Conservation (phyloP, 1,140 invertebrate genomes). For the Pteromalus puparum region DNA sequence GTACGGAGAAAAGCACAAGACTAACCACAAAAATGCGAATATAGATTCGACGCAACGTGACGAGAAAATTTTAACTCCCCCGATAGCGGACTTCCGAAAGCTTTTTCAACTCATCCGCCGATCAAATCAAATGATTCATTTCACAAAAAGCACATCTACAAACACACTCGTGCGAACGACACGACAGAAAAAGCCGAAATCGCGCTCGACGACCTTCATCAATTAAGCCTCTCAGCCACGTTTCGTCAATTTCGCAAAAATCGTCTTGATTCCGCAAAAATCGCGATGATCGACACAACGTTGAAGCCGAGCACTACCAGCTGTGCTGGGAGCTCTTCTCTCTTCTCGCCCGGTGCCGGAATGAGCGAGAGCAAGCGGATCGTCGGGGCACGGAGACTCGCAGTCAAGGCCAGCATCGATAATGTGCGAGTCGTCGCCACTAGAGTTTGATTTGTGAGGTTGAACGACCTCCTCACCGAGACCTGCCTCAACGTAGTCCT, state of each 20-base stretch:
- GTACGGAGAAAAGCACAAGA: no score
- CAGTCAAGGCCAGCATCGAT: constrained; percentile 10
- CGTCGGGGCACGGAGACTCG: constrained; percentile 52
- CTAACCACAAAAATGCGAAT: background rate
- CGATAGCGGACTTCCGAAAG: background rate
- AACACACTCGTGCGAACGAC: background rate
- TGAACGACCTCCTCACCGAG: constrained; percentile 73
- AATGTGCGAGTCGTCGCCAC: constrained; percentile 50
- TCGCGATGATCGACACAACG: no score
- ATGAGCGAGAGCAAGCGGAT: constrained; percentile 83
- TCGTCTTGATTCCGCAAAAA: no score
- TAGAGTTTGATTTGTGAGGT: constrained; percentile 70
- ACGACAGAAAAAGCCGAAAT: background rate
- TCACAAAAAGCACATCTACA: background rate
- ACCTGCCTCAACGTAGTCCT: background rate
- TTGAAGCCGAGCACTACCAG: no score
- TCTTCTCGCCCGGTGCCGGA: no score
- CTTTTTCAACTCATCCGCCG: background rate
- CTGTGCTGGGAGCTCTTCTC: no score
- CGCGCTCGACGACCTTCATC: background rate
- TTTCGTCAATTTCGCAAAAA: background rate
- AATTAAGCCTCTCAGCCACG: background rate
- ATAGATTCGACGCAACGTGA: background rate
- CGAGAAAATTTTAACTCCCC: background rate
- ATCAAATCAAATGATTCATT: background rate